A percentile compares a stretch with the other conserved stretches of the same genome.
phyloP scores from a whole-genome alignment of 2,797 vertebrate genomes.

The Chelonia mydas region DNA sequence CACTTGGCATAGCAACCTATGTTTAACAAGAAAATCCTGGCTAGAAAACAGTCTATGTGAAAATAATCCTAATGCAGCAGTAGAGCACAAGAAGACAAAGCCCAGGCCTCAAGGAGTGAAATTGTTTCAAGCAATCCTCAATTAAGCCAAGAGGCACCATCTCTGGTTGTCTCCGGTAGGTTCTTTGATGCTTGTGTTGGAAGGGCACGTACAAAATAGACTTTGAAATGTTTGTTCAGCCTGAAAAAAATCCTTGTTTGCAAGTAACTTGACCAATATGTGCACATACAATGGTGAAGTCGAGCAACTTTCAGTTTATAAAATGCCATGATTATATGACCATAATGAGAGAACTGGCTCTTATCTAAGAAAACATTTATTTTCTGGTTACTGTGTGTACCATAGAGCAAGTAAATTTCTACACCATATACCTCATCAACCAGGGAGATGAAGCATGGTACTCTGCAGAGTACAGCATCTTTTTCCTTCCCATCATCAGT shows the following conservation, averaged over 20 bases:
- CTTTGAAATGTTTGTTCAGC: background rate
- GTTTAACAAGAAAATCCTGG: background rate
- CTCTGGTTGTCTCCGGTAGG: background rate
- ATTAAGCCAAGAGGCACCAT: background rate
- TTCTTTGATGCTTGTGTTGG: background rate
- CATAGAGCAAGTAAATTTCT: fast-evolving
- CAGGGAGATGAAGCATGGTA: background rate
- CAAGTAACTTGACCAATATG: background rate
- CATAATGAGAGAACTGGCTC: background rate
- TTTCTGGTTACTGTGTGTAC: background rate
- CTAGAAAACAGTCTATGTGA: background rate
- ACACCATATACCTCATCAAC: background rate
- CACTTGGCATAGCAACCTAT: background rate
- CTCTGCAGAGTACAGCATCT: background rate
- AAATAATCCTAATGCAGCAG: background rate
- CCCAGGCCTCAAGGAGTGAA: background rate
- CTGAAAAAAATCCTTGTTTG: background rate
- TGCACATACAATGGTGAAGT: fast-evolving
- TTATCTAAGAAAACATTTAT: background rate
- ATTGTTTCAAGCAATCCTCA: background rate
- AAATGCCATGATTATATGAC: background rate
- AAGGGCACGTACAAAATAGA: background rate
- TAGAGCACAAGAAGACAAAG: background rate
- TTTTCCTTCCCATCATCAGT: background rate
- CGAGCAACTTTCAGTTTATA: background rate